These are phyloP conservation scores for Anoplophora glabripennis DNA, from an alignment of 1,140 invertebrate genomes.

Conservation along the genomic window DNA sequence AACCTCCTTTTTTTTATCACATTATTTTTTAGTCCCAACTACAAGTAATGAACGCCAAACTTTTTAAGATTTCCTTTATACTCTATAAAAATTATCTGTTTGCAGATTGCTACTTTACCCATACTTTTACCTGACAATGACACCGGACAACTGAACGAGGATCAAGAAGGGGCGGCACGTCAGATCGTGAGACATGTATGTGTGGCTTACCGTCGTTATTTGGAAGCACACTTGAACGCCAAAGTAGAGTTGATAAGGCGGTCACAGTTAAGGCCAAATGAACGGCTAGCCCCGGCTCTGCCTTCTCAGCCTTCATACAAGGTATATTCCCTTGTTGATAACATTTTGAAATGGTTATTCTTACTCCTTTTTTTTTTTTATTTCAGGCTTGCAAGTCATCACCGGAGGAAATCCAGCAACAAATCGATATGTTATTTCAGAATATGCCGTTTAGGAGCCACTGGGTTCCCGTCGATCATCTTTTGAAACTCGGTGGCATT, in stretches of 20 bases:
- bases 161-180: conserved; percentile 88
- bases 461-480: conserved; percentile 85
- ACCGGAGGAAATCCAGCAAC: conserved; percentile 77
- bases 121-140: conserved; percentile 72
- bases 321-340: conserved; percentile 45
- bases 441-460: conserved; percentile 69
- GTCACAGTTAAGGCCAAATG: conserved; percentile 40
- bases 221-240: conserved; percentile 85
- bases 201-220: conserved; percentile 84
- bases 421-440: conserved; percentile 79
- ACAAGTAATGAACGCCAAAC: too few relatives aligned
- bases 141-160: conserved; percentile 70
- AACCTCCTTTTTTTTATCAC: too few relatives aligned
- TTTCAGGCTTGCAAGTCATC: conserved; percentile 65
- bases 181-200: conserved; percentile 92
- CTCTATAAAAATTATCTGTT: conserved; percentile 29
- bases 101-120: conserved; percentile 78
- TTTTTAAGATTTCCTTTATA: too few relatives aligned
- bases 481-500: conserved; percentile 81
- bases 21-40: too few relatives aligned
- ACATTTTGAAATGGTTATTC: conserved; percentile 1
- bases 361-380: not conserved
- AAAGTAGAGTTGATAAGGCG: conserved; percentile 76
- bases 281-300: conserved; percentile 47
- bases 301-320: conserved; percentile 61